Evolutionary conservation across 2,113 vertebrate species (phyloP).

Genomic region (human (Homo sapiens)): DNA sequence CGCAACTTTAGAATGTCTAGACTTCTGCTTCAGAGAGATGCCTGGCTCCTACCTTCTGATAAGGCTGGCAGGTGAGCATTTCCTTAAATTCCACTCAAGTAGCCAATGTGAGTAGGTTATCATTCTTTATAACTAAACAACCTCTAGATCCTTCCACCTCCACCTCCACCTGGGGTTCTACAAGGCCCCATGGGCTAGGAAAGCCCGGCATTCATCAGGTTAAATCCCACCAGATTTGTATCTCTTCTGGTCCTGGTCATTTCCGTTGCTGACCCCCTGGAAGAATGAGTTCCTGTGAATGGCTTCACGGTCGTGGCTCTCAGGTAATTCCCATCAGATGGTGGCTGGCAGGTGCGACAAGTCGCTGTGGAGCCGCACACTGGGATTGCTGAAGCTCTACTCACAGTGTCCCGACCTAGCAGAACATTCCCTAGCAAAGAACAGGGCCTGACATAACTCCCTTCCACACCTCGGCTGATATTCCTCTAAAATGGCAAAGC

Average conservation of each 20-base stretch:
- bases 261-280: background rate
- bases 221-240: background rate
- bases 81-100: background rate
- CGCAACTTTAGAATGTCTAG: background rate
- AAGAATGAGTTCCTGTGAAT: background rate
- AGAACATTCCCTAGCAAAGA: background rate
- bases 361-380: background rate
- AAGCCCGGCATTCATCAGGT: background rate
- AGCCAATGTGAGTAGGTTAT: background rate
- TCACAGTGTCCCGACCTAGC: conserved; percentile 43
- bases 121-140: background rate
- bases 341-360: conserved; percentile 31
- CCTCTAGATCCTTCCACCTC: background rate
- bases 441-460: conserved; percentile 24
- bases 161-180: too few species aligned
- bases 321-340: conserved; percentile 41
- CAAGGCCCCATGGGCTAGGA: background rate
- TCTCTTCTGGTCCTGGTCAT: background rate
- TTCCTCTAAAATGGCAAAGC: background rate
- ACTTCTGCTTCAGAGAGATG: background rate
- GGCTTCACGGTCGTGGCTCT: background rate
- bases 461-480: background rate
- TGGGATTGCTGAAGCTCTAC: conserved; percentile 25
- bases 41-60: background rate
- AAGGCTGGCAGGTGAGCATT: background rate